A percentile compares a stretch with the other conserved stretches of the same genome.
Evolutionary conservation across 1,140 invertebrate genomes (phyloP).

Genomic region (Halyomorpha halys): DNA sequence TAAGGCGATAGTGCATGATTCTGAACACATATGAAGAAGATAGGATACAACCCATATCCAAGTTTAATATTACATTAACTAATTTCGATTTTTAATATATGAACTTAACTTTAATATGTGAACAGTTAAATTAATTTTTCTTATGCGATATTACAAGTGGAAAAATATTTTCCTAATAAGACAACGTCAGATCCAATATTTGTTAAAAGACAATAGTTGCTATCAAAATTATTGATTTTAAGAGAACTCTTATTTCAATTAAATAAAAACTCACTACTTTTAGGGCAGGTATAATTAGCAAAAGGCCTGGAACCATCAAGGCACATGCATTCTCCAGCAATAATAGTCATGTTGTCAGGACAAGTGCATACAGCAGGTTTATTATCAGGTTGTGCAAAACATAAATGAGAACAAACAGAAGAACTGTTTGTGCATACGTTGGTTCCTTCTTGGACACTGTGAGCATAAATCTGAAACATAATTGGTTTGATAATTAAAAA

Average conservation of each 20-base stretch:
- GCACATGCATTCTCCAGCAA: conserved; percentile 55
- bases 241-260: neutral
- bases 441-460: conserved; percentile 55
- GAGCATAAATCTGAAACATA: conserved; percentile 47
- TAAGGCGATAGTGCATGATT: too few species aligned
- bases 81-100: too few species aligned
- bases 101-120: too few species aligned
- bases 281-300: conserved; percentile 56
- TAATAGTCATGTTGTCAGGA: conserved; percentile 59
- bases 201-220: too few species aligned
- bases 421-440: conserved; percentile 54
- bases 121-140: too few species aligned
- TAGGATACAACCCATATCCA: too few species aligned
- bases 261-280: conserved; percentile 32
- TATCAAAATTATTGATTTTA: too few species aligned
- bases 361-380: conserved; percentile 54
- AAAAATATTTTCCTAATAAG: too few species aligned
- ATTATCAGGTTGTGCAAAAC: conserved; percentile 57
- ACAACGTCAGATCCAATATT: too few species aligned
- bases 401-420: conserved; percentile 55
- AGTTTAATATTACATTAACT: too few species aligned
- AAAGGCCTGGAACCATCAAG: conserved; percentile 47
- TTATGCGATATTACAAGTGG: too few species aligned
- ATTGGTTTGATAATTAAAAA: neutral
- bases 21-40: too few species aligned